These are phyloP conservation scores for Rhinatrema bivittatum DNA, from an alignment of 2,797 vertebrate species.

Conservation along the genomic window DNA sequence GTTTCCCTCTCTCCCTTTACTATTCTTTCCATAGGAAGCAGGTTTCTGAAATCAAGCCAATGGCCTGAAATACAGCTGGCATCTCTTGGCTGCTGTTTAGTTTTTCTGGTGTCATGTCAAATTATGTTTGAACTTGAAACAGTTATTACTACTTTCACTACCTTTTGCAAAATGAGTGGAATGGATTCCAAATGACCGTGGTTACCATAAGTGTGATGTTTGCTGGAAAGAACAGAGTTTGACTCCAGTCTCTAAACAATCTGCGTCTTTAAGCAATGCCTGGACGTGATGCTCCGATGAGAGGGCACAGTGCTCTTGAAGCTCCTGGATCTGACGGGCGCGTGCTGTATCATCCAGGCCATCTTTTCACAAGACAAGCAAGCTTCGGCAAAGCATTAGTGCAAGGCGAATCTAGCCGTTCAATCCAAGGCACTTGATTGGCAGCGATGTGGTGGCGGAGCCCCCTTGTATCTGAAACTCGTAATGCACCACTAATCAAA, in stretches of 20 bases:
- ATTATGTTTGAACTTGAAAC: neutral
- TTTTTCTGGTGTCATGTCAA: slow-evolving; percentile 1
- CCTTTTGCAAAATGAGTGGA: slow-evolving; percentile 1
- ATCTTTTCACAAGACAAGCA: slow-evolving; percentile 9
- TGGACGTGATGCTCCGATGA: slow-evolving; percentile 11
- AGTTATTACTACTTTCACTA: neutral
- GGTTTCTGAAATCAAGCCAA: neutral
- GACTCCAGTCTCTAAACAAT: slow-evolving; percentile 3
- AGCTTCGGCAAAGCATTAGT: neutral
- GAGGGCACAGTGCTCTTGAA: slow-evolving; percentile 9
- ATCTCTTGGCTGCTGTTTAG: neutral
- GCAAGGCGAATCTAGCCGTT: slow-evolving; percentile 10
- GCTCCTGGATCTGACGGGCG: slow-evolving; percentile 17
- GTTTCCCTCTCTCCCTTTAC: no score
- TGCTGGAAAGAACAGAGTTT: no score
- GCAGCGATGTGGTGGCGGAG: neutral
- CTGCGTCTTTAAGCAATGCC: slow-evolving; percentile 8
- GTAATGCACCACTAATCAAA: slow-evolving; percentile 12
- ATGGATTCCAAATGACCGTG: slow-evolving; percentile 19
- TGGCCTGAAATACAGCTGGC: neutral
- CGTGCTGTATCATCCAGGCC: slow-evolving; percentile 12
- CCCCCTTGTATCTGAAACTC: neutral
- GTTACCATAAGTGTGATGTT: neutral
- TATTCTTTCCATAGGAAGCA: no score
- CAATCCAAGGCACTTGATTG: slow-evolving; percentile 14